Base-by-base conservation (phyloP, 2,888 invertebrate species). In the Pilophorus perplexus region DNA sequence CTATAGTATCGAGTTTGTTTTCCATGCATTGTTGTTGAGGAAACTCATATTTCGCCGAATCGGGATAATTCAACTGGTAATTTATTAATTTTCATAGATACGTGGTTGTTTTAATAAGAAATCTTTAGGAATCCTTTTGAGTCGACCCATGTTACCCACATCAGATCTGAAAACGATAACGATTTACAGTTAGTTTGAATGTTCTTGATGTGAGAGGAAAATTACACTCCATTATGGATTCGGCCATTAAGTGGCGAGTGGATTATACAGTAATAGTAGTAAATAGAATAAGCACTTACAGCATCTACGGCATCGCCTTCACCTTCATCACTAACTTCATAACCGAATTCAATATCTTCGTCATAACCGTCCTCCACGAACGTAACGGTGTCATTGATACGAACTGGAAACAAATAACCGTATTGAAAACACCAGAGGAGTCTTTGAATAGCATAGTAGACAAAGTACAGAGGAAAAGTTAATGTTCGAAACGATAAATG, bases 291-390 rank as follows among this genome's bases (percentile, higher is more conserved):
- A 33, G 6, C 57, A 75, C 78, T 76, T 72, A 79, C 79, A 72
- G 78, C 78, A 73, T 80, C 80, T 67, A 81, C 81, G 70, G 81
- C 79, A 74, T 82, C 90, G 67, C 75, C 78, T 80, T 93, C 92
- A 77, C 91, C 91, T 75, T 89, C 90, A 74, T 91, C 91, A 78
- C 90, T 91, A 77, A 93, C 90, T 80, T 93, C 91, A 80, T 96
- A 94, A 73, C 93, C 94, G 76, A 96, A 96, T 78, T 94, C 93
- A 80, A 96, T 95, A 78, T 95, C 94, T 78, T 96, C 95, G 80
- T 95, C 95, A 76, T 92, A 87, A 74, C 93, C 94, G 79, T 93
- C 93, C 76, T 93, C 93, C 72, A 93, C 90, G 78, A 94, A 94
- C 71, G 93, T 93, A 74, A 93, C 92, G 72, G 91, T 93, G 77